Percentiles rank a stretch among this genome's conserved stretches.
These are phyloP conservation scores for Picathartes gymnocephalus DNA, from an alignment of 2,113 vertebrate genomes.

Conservation along the genomic window DNA sequence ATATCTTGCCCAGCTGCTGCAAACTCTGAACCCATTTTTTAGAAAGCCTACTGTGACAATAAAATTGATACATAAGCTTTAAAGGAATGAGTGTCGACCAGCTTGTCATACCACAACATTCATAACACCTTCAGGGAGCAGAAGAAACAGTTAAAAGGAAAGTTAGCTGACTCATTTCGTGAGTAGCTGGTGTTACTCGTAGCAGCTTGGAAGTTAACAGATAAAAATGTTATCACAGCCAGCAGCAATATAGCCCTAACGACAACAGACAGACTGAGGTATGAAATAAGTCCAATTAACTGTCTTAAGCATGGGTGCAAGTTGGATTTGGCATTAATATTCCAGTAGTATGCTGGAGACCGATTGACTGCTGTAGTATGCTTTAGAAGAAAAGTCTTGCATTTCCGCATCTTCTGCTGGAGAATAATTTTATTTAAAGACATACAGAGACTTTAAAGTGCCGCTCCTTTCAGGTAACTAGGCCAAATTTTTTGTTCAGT, in stretches of 20 bases:
- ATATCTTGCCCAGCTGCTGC: neutral
- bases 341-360: neutral
- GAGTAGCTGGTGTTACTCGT: slow-evolving; percentile 47
- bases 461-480: neutral
- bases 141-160: slow-evolving; percentile 68
- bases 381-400: neutral
- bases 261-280: neutral
- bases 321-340: slow-evolving; percentile 19
- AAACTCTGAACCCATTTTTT: slow-evolving; percentile 23
- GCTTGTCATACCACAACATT: slow-evolving; percentile 41
- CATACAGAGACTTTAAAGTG: slow-evolving; percentile 5
- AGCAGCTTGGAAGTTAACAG: slow-evolving; percentile 57
- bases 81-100: slow-evolving; percentile 36
- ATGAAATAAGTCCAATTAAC: slow-evolving; percentile 17
- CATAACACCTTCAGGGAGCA: slow-evolving; percentile 50
- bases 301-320: neutral
- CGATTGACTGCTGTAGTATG: neutral
- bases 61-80: slow-evolving; percentile 53
- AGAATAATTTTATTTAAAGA: slow-evolving; percentile 30
- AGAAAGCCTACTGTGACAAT: neutral
- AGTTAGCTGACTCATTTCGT: slow-evolving; percentile 69
- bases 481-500: slow-evolving; percentile 18
- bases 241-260: slow-evolving; percentile 47
- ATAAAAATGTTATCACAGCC: slow-evolving; percentile 65
- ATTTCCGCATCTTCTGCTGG: neutral